Evolutionary conservation across 2,797 vertebrate species (phyloP).

Genomic region (Phaenicophaeus curvirostris): DNA sequence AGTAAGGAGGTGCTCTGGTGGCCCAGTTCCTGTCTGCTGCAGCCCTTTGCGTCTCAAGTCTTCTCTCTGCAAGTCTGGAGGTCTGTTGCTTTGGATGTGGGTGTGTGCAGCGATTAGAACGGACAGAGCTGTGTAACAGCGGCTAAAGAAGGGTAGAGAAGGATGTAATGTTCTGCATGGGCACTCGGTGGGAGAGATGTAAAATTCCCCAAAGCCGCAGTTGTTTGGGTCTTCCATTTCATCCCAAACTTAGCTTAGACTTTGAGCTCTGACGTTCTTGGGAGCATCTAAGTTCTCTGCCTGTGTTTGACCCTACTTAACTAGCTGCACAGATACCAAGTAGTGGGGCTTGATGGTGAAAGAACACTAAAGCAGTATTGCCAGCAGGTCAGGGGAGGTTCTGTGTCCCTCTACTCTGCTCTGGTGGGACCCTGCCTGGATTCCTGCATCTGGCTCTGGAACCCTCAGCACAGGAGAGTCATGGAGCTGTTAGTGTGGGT

Average conservation of each 20-base stretch:
- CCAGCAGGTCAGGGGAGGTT: no score
- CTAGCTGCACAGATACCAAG: not conserved
- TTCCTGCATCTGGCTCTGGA: no score
- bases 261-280: not conserved
- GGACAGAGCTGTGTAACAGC: not conserved
- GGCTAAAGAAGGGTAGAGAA: not conserved
- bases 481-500: no score
- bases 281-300: not conserved
- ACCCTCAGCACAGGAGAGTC: no score
- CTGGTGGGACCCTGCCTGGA: no score
- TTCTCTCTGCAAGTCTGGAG: constrained; percentile 9
- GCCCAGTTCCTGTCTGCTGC: constrained; percentile 26
- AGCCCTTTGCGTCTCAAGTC: constrained; percentile 19
- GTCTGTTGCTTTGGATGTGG: not conserved
- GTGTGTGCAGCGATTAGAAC: not conserved
- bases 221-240: not conserved
- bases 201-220: not conserved
- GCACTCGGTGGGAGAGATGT: not conserved
- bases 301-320: not conserved
- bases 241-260: not conserved
- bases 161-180: not conserved
- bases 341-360: no score
- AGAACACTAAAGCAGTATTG: no score
- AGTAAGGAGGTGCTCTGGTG: constrained; percentile 44
- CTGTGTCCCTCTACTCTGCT: no score